These are phyloP conservation scores for Thripadectes ignobilis DNA, from an alignment of 2,797 vertebrate genomes.

Conservation along the genomic window DNA sequence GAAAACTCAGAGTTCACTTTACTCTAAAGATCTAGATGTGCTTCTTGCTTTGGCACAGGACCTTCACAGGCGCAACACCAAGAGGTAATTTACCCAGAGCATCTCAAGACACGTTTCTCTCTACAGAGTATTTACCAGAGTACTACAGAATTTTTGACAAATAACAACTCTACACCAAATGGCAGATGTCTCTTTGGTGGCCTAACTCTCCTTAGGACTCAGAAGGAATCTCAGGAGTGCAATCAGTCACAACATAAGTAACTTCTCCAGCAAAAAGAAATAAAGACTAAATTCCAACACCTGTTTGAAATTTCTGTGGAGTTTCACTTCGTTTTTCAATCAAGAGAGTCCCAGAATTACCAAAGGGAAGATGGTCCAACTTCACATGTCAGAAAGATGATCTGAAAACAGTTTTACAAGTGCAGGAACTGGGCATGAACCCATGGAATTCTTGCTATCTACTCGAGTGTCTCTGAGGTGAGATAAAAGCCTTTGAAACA, in stretches of 20 bases:
- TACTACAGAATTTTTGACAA: not conserved
- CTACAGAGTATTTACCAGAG: not conserved
- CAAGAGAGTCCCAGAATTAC: not conserved
- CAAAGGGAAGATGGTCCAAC: not conserved
- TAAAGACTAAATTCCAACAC: not conserved
- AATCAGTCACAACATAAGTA: not conserved
- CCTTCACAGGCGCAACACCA: not conserved
- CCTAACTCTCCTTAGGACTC: not conserved
- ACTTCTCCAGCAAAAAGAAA: not conserved
- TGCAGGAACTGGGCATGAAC: not conserved
- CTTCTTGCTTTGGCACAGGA: not conserved
- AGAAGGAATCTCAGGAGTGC: not conserved
- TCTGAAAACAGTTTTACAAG: not conserved
- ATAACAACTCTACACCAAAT: not conserved
- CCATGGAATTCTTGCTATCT: not conserved
- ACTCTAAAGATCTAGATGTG: not conserved
- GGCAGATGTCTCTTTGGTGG: not conserved
- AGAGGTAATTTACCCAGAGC: not conserved
- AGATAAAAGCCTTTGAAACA: conserved; percentile 8
- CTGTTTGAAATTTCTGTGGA: not conserved
- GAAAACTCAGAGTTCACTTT: not conserved
- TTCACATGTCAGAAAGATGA: not conserved
- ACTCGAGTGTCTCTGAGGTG: not conserved
- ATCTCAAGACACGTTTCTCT: not conserved
- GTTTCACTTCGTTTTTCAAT: not conserved